Base-by-base conservation (phyloP, 1,140 invertebrate genomes). In the Hylaeus volcanicus region DNA sequence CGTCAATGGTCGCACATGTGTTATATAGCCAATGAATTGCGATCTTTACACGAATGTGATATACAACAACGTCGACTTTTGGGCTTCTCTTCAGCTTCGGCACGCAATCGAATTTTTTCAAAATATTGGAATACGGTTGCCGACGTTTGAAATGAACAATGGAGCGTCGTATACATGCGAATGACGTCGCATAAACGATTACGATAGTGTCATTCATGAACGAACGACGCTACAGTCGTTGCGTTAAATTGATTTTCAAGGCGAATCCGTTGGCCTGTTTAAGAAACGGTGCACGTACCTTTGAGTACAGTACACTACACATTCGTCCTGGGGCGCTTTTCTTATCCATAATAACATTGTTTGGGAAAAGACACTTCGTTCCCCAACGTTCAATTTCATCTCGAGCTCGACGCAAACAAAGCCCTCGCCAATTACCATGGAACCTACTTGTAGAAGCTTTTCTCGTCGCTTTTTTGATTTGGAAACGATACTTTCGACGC, bases 371-470 rank as follows among this genome's bases (percentile, higher is more conserved):
- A 45, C 70, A 65, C 48, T 79, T 79, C n/a, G 41, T 39, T 56
- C 43, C 60, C 53, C 39, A n/a, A 73, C 60, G 71, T 79, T 64
- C 70, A 73, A 79, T 79, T 79, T 74, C 66, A 53, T 61, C 56
- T n/a, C 55, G 55, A 26, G n/a, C 43, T n/a, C 65, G 8, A 61
- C 14, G 43, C 43, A 37, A 55, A 9, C 8, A 39, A 4, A 12
- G 15, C 37, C 14, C 56, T 71, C 55, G 14, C 56, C 75, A 78
- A 78, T 78, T 78, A 71, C 75, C 45, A 53, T 43, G 11, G 26
- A 53, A 26, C 26, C 37, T 0, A 3, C 41, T 43, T 43, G 37
- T 48, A 41, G 64, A 41, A 43, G 37, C 51, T 12, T 48, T 43
- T 15, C 15, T 11, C 12, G 4, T 4, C 48, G 58, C 15, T 26